These are phyloP conservation scores for Heliothis peltigera DNA, from an alignment of 2,888 invertebrate genomes.

Conservation along the genomic window DNA sequence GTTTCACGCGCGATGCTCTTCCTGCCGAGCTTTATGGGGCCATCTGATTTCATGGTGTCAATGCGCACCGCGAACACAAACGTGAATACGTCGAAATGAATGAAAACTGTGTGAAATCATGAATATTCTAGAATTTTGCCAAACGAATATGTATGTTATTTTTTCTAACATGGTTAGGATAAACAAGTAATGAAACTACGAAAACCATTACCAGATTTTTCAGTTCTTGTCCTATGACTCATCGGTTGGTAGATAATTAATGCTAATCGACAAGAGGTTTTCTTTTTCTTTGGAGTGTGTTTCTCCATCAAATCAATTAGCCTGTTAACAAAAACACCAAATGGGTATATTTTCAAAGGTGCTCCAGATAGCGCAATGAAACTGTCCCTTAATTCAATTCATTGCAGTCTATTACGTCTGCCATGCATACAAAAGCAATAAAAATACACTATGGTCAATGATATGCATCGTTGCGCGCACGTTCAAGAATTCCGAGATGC, in stretches of 20 bases:
- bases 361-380: conserved; percentile 34
- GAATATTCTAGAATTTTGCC: conserved; percentile 21
- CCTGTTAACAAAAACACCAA: not conserved
- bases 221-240: no score
- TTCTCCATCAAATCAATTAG: no score
- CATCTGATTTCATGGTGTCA: conserved; percentile 78
- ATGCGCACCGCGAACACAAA: conserved; percentile 47
- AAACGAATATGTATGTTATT: not conserved
- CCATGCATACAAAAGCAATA: conserved; percentile 55
- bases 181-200: no score
- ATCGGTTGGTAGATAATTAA: no score
- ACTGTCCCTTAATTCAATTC: conserved; percentile 43
- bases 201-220: no score
- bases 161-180: no score
- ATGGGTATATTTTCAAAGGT: conserved; percentile 13
- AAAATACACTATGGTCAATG: conserved; percentile 60
- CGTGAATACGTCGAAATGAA: conserved; percentile 29
- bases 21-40: conserved; percentile 78
- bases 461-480: conserved; percentile 69
- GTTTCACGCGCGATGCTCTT: conserved; percentile 81
- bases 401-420: conserved; percentile 48
- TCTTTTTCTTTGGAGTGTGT: no score
- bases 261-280: no score
- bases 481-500: conserved; percentile 64
- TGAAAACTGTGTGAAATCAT: conserved; percentile 19